Evolutionary conservation across 53 echinoderm and acorn worm species (phyloP).

Genomic region (Zoroaster sp.): DNA sequence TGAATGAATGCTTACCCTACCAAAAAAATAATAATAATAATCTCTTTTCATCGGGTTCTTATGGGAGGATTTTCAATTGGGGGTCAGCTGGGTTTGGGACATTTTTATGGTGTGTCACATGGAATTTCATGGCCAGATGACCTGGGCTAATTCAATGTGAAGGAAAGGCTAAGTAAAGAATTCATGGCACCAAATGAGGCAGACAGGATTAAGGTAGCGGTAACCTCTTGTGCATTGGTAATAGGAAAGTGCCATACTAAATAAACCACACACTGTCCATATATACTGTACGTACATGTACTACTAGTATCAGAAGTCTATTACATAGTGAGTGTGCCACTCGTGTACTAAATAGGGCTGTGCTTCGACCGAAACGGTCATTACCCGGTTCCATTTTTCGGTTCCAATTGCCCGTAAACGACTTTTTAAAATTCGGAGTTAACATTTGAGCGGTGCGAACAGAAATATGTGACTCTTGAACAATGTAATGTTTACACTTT

Average conservation of each 20-base stretch:
- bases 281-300: too few relatives aligned
- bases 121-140: not conserved
- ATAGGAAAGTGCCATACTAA: not conserved
- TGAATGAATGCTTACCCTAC: slow-evolving; percentile 6
- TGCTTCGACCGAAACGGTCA: too few relatives aligned
- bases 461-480: too few relatives aligned
- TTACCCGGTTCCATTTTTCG: too few relatives aligned
- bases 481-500: too few relatives aligned
- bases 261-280: too few relatives aligned
- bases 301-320: too few relatives aligned
- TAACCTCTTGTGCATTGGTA: not conserved
- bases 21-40: slow-evolving; percentile 41
- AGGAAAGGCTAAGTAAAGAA: not conserved
- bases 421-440: too few relatives aligned
- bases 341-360: too few relatives aligned
- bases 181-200: not conserved
- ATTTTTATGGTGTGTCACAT: not conserved
- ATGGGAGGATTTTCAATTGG: not conserved
- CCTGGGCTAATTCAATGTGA: not conserved
- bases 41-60: not conserved
- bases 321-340: too few relatives aligned
- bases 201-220: not conserved
- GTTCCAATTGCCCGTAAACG: too few relatives aligned
- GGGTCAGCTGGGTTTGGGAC: not conserved
- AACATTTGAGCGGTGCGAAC: too few relatives aligned